Evolutionary conservation across 2,888 invertebrate species (phyloP).

Genomic region (Azorinus chamasolen): DNA sequence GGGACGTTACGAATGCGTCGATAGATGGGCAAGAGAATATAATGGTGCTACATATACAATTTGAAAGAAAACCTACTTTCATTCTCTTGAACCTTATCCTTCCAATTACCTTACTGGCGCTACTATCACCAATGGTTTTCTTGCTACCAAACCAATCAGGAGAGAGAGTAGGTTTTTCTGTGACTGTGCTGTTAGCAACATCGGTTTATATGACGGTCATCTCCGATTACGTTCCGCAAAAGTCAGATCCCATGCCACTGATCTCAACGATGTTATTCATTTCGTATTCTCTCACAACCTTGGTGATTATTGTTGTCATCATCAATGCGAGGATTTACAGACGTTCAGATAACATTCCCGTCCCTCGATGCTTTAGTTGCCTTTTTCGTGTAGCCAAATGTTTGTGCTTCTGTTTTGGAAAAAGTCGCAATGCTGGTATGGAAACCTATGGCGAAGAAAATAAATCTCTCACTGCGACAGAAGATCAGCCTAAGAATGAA

Average conservation of each 20-base stretch:
- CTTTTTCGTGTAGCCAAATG: not conserved
- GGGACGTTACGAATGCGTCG: too few relatives aligned
- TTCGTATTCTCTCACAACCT: not conserved
- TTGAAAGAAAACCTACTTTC: too few relatives aligned
- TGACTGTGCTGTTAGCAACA: constrained; percentile 28
- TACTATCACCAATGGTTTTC: constrained; percentile 38
- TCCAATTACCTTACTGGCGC: constrained; percentile 23
- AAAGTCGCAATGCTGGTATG: too few relatives aligned
- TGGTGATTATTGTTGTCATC: constrained; percentile 6
- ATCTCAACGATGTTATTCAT: constrained; percentile 13
- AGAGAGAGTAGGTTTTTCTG: constrained; percentile 53
- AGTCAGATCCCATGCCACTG: constrained; percentile 15
- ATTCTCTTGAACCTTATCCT: constrained; percentile 37
- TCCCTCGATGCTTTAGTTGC: not conserved
- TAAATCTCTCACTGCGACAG: too few relatives aligned
- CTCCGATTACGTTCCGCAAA: constrained; percentile 19
- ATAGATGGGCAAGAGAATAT: too few relatives aligned
- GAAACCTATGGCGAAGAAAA: too few relatives aligned
- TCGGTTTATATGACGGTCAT: constrained; percentile 24
- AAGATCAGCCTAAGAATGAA: too few relatives aligned
- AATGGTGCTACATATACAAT: too few relatives aligned
- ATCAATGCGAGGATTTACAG: constrained; percentile 10
- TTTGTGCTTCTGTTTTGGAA: too few relatives aligned
- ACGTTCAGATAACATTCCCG: not conserved
- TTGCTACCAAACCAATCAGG: constrained; percentile 43